Evolutionary conservation across 2,113 vertebrate species (phyloP), one percentile per base, ranked within the genome.

Genomic region (Vulpes vulpes): DNA sequence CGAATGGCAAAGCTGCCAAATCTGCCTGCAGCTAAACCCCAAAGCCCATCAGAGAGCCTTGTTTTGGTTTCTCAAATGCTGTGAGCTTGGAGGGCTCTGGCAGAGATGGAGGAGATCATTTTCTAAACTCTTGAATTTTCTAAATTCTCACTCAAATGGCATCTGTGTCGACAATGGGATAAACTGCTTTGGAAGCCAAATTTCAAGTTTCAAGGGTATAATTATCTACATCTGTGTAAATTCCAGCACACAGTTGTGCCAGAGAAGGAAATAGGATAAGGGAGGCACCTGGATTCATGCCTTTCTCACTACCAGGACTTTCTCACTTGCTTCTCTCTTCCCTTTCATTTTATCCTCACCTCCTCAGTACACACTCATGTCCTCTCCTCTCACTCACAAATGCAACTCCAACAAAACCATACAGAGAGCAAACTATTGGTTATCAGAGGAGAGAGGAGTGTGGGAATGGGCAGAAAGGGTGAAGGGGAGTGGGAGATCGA

Each of bases 171-270:
- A 98, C 95, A 96, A 91, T 79, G 71, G 81, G 85, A 67, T 91
- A 62, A 96, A 79, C 67, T 85, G 64, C 65, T 79, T 73, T 69
- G 85, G 79, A 89, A 97, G 86, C 85, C 96, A 96, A 64, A 89
- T 91, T 97, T 96, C 76, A 94, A 91, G 60, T 93, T 96, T 81
- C 76, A 53, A 91, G 94, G 92, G 71, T 71, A 0, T 95, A 82
- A 98, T 96, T 96, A 81, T 79, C 96, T 74, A 81, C 94, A 98
- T 96, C 97, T 98, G 98, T 95, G 94, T 92, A 96, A 97, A 97
- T 96, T 96, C 43, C 92, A 96, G 81, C 43, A 53, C 19, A 2
- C 22, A 19, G 49, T 15, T 73, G 60, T 71, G 81, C 90, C 88
- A 83, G 90, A 71, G 76, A 92, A 67, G 94, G 86, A 90, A 62